Percentiles rank a stretch among this genome's conserved stretches.
Evolutionary conservation across 2,113 vertebrate genomes (phyloP).

Genomic region (Tragulus kanchil): DNA sequence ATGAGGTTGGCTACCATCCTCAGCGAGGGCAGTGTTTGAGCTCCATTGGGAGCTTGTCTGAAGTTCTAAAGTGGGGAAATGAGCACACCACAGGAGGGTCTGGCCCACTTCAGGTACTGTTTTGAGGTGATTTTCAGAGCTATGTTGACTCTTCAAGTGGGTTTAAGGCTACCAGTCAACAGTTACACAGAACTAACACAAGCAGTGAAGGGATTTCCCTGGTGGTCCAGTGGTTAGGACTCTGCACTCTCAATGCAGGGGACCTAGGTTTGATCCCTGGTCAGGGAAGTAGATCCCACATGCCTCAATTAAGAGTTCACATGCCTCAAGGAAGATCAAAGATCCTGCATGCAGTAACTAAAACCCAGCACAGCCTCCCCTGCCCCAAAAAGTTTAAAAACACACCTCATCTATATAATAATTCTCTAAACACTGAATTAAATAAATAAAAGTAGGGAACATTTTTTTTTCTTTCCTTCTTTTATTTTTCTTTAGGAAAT

Average conservation of each 20-base stretch:
- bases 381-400: not conserved
- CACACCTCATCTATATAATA: not conserved
- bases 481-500: too few species aligned
- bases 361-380: not conserved
- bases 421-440: not conserved
- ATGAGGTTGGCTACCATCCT: rapidly evolving
- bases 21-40: not conserved
- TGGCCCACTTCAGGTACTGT: not conserved
- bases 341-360: not conserved
- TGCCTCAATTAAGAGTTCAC: not conserved
- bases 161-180: not conserved
- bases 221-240: not conserved
- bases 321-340: not conserved
- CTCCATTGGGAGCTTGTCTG: not conserved
- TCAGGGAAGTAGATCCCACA: not conserved
- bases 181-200: not conserved
- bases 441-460: not conserved
- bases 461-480: too few species aligned
- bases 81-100: not conserved
- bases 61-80: not conserved
- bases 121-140: not conserved
- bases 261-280: not conserved
- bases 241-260: not conserved
- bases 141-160: not conserved
- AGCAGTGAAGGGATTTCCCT: not conserved